A percentile compares a stretch with the other conserved stretches of the same genome.
phyloP scores from a whole-genome alignment of 2,797 vertebrate species.

The Caiman crocodilus region DNA sequence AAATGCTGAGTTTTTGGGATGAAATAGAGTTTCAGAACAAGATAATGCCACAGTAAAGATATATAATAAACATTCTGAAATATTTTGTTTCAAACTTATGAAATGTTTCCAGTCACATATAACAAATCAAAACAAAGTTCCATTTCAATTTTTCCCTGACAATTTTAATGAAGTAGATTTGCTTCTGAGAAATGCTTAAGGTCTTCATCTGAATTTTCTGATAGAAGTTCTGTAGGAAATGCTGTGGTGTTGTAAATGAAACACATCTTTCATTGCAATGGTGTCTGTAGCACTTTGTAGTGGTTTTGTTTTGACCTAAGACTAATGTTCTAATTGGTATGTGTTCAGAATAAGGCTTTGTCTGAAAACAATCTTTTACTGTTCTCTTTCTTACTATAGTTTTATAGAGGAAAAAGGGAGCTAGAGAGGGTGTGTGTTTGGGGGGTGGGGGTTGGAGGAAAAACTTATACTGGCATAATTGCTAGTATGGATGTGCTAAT shows the following conservation, averaged over 20 bases:
- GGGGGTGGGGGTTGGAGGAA: too few species aligned
- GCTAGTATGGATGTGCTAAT: too few species aligned
- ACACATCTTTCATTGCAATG: background rate
- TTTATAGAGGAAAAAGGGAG: too few species aligned
- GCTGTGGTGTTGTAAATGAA: background rate
- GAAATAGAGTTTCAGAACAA: too few species aligned
- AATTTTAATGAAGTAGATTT: background rate
- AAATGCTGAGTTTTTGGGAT: accelerated
- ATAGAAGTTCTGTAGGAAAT: too few species aligned
- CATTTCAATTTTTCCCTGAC: background rate
- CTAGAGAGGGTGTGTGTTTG: too few species aligned
- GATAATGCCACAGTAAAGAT: too few species aligned
- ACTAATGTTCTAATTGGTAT: background rate
- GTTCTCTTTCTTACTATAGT: background rate
- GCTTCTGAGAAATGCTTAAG: too few species aligned
- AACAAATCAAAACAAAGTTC: background rate
- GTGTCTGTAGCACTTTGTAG: background rate
- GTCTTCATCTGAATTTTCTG: too few species aligned
- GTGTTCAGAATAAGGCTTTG: background rate
- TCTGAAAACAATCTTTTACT: background rate
- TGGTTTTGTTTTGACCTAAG: background rate
- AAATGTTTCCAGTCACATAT: background rate
- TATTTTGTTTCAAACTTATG: background rate
- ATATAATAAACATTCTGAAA: background rate
- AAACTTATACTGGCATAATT: background rate